Percentiles rank a stretch among this genome's conserved stretches.
Evolutionary conservation across 2,113 vertebrate species (phyloP).

Genomic region (Catagonus wagneri): DNA sequence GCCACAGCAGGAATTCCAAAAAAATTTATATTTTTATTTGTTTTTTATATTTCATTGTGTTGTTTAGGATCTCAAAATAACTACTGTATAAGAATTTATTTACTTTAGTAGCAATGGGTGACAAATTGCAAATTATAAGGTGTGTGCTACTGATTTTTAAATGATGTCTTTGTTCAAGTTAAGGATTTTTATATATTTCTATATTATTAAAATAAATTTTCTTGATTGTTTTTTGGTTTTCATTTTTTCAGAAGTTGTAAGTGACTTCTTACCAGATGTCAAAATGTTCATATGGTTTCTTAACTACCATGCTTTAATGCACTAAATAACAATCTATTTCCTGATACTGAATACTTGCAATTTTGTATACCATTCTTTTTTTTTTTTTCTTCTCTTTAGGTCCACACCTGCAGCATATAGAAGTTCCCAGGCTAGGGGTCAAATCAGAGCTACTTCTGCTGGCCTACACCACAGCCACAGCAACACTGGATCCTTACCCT

Average conservation of each 20-base stretch:
- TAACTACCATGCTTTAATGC: background rate
- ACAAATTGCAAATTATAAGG: background rate
- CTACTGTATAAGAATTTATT: background rate
- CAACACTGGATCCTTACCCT: no score
- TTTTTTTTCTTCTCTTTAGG: no score
- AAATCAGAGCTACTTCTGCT: no score
- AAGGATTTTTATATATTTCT: background rate
- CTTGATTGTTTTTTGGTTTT: background rate
- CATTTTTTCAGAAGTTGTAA: background rate
- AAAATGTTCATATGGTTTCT: background rate
- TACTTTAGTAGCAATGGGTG: background rate
- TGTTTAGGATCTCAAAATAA: background rate
- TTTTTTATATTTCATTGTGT: conserved; percentile 15
- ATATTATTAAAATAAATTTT: conserved; percentile 9
- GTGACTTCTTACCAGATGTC: background rate
- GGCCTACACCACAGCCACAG: no score
- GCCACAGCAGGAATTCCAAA: no score
- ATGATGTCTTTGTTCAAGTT: background rate
- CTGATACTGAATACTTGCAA: background rate
- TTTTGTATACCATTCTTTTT: no score
- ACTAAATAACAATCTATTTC: background rate
- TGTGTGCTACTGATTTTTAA: background rate
- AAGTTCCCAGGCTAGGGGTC: no score
- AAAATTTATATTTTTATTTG: background rate
- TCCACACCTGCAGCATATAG: no score